A percentile compares a stretch with the other conserved stretches of the same genome.
phyloP scores from a whole-genome alignment of 2,113 vertebrate species.

The Pogona vitticeps region DNA sequence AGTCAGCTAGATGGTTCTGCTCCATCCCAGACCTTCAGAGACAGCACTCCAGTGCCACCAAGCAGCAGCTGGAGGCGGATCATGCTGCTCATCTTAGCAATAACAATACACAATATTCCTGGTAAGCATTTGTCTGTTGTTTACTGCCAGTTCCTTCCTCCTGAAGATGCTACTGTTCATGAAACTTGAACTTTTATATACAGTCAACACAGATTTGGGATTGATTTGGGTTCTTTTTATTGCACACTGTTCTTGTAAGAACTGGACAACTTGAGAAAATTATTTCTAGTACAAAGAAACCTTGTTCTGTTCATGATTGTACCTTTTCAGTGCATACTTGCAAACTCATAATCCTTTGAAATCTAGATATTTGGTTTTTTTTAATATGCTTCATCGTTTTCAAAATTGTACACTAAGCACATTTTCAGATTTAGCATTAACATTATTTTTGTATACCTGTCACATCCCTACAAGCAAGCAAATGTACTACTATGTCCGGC shows the following conservation, averaged over 20 bases:
- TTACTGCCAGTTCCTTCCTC: accelerated
- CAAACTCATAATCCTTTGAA: neutral
- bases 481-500: neutral
- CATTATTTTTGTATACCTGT: neutral
- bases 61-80: constrained; percentile 90
- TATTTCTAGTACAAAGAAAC: neutral
- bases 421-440: constrained; percentile 3
- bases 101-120: constrained; percentile 97
- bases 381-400: neutral
- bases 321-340: neutral
- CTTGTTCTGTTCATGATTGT: neutral
- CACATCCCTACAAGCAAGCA: neutral
- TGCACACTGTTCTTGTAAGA: neutral
- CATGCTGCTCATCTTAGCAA: constrained; percentile 89
- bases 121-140: constrained; percentile 71
- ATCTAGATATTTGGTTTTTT: neutral
- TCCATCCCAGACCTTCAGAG: constrained; percentile 19
- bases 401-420: neutral
- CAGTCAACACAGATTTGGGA: accelerated
- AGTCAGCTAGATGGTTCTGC: constrained; percentile 43
- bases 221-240: accelerated
- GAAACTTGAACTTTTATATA: neutral
- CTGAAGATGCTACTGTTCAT: neutral
- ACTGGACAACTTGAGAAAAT: neutral
- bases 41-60: accelerated